Evolutionary conservation across 2,113 vertebrate species (phyloP), one percentile per base, ranked within the genome.

Genomic region (Eonycteris spelaea): DNA sequence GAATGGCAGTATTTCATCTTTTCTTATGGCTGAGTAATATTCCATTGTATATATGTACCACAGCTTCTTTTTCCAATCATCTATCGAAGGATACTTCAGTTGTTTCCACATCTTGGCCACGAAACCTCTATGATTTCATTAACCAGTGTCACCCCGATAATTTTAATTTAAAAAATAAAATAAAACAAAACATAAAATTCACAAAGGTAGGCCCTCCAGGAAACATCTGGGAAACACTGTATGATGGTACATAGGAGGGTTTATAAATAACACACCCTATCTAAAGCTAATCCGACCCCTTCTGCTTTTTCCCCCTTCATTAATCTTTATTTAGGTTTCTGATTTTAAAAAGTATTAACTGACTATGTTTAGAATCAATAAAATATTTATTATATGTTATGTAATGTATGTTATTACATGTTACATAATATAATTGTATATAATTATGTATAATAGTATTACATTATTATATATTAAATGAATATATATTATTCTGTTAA

Each of bases 341-440:
- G 51, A 45, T 91, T 91, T 95, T 88, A 40, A 93, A 96, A 78
- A 68, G 45, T 38, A 67, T 51, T 51, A 61, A 55, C 55, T 77
- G 70, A 38, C 38, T 86, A 22, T 53, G n/a, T 93, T 91, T 87
- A 84, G 77, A 24, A 73, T 91, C 28, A 43, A 19, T 45, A 51
- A 84, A 67, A 53, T 96, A 78, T 59, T 85, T 83, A 75, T 93
- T 51, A 65, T 61, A 40, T 68, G 40, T 59, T 55, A 35, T 30
- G 35, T 48, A 55, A 15, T 45, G 16, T 73, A 16, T 45, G 14
- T 51, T 51, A 16, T 51, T 30, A 83, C 28, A 83, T 45, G 15
- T 51, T 51, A 51, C 14, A 33, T 33, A 28, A 79, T 33, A 45
- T 45, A 35, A 51, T 78, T 53, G 35, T 33, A 21, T 26, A 57